Evolutionary conservation across 2,113 vertebrate species (phyloP).

Genomic region (Pelodiscus sinensis): DNA sequence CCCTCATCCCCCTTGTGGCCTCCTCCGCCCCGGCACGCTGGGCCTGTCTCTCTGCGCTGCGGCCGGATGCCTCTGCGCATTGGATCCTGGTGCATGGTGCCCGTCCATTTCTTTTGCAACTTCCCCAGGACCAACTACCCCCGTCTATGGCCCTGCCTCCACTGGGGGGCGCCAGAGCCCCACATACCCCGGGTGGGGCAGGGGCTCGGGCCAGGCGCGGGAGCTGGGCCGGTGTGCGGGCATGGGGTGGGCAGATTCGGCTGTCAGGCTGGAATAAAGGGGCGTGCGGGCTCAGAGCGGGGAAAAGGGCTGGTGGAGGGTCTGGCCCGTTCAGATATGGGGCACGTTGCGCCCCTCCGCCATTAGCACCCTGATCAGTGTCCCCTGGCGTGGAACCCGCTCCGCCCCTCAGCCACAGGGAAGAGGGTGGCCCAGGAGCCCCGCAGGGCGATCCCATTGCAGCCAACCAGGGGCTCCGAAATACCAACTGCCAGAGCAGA

Average conservation of each 20-base stretch:
- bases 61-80: background rate
- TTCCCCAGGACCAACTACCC: too few species aligned
- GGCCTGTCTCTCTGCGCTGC: background rate
- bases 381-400: background rate
- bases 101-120: too few species aligned
- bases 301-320: background rate
- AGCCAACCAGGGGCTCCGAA: background rate
- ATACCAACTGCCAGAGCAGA: background rate
- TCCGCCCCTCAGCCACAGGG: too few species aligned
- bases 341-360: background rate
- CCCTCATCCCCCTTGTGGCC: background rate
- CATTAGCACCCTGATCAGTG: background rate
- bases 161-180: too few species aligned
- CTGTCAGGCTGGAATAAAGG: background rate
- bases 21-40: background rate
- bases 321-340: background rate
- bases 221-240: too few species aligned
- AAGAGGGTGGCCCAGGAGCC: background rate
- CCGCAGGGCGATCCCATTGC: background rate
- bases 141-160: too few species aligned
- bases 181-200: too few species aligned
- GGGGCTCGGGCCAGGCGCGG: too few species aligned
- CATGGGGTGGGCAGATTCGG: background rate
- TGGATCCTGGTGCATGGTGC: background rate
- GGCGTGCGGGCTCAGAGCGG: background rate